phyloP scores from a whole-genome alignment of 2,113 vertebrate species.

The Alouatta palliata region DNA sequence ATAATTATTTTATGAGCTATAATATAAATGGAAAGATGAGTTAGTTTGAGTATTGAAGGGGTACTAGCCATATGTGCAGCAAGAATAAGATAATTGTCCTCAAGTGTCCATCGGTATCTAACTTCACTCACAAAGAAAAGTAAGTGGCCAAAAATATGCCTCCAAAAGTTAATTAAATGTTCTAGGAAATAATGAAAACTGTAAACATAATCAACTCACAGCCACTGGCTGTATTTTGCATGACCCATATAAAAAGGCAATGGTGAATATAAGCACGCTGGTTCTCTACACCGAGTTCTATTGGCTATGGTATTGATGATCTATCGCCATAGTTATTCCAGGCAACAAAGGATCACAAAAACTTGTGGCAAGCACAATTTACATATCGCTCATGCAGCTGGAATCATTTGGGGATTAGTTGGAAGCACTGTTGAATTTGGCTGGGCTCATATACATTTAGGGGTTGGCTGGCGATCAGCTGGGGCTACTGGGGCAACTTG shows the following conservation, averaged over 20 bases:
- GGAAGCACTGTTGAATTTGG: not conserved
- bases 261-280: rapidly evolving
- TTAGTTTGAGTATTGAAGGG: not conserved
- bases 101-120: not conserved
- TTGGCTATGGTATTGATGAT: not conserved
- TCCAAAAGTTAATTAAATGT: conserved; percentile 32
- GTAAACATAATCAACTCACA: not conserved
- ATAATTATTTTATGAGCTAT: conserved; percentile 7
- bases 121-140: not conserved
- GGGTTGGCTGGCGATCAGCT: not conserved
- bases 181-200: conserved; percentile 23
- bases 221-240: not conserved
- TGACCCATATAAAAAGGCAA: not conserved
- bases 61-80: not conserved
- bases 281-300: not conserved
- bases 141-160: not conserved
- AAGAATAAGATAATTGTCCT: not conserved
- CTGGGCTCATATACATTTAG: not conserved
- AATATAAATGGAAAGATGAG: not conserved
- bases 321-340: not conserved
- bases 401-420: not conserved
- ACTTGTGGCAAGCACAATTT: not conserved
- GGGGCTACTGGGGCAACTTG: not conserved
- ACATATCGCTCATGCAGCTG: rapidly evolving
- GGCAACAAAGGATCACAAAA: not conserved